Evolutionary conservation across 2,888 invertebrate genomes (phyloP), one percentile per base, ranked within the genome.

Genomic region (Diaprepes abbreviatus): DNA sequence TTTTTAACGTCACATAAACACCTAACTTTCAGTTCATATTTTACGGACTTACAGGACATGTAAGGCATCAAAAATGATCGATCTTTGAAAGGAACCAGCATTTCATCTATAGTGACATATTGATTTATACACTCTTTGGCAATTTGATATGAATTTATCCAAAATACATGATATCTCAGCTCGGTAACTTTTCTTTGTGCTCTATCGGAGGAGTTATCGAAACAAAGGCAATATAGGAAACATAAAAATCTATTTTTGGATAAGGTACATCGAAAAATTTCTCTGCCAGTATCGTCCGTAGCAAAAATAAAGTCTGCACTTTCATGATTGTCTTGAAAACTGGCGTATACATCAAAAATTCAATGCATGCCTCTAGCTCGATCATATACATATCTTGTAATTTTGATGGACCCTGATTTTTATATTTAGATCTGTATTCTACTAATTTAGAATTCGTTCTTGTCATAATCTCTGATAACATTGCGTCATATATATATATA

Each of bases 11-110:
- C 79, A 57, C 77, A 78, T 58, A 80, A 52, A 74, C 78, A 76
- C 60, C 69, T 71, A 52, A 80, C 73, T 72, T 81, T 80, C n/a
- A 81, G 71, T 2, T 79, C 78, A 74, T 80, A 79, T 67, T 79
- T 78, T n/a, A 70, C 68, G 3, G 79, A 77, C 40, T 79, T 80
- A 54, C 76, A 79, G 5, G 79, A 78, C 17, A 80, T 79, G 58
- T 78, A 80, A 77, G 80, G 75, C 65, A 74, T 66, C 66, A 79
- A 79, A 19, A 69, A 57, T 57, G 74, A 75, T 21, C 74, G 28
- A 19, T 76, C 76, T 57, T 76, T 31, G 68, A 78, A 79, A 33
- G 55, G 71, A 36, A 79, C 40, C 17, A 79, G 43, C n/a, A n/a
- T n/a, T n/a, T n/a, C n/a, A n/a, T n/a, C n/a, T n/a, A n/a, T n/a